Conservation (phyloP, 2,888 invertebrate genomes). For the Philereme vetulata region DNA sequence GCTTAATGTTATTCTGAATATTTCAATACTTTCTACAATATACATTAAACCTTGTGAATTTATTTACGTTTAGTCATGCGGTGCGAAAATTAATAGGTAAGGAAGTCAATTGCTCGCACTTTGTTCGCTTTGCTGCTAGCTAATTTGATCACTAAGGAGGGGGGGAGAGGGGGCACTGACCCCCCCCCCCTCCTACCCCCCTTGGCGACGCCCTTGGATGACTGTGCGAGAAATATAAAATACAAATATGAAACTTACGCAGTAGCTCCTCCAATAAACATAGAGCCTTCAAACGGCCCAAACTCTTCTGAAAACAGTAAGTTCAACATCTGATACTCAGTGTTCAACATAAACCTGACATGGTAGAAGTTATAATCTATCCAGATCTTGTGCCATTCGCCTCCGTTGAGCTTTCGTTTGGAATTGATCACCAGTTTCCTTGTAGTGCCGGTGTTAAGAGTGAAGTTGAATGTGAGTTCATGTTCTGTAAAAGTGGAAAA, state of each 20-base stretch:
- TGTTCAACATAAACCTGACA: slow-evolving; percentile 96
- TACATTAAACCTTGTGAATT: no score
- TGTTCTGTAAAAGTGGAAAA: slow-evolving; percentile 82
- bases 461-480: slow-evolving; percentile 94
- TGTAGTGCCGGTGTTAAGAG: slow-evolving; percentile 92
- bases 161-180: no score
- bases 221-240: no score
- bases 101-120: no score
- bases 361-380: slow-evolving; percentile 97
- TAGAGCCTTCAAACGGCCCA: slow-evolving; percentile 96
- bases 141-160: no score
- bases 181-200: no score
- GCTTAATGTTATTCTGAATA: no score
- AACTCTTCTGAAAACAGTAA: slow-evolving; percentile 93
- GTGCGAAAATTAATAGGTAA: no score
- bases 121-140: no score
- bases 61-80: no score
- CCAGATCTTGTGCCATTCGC: slow-evolving; percentile 98
- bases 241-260: slow-evolving; percentile 85
- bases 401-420: slow-evolving; percentile 92
- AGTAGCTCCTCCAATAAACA: slow-evolving; percentile 97
- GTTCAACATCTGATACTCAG: slow-evolving; percentile 94
- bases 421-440: slow-evolving; percentile 93
- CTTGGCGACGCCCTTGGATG: no score
- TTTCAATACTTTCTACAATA: no score